These are phyloP conservation scores for Tineola bisselliella DNA, from an alignment of 2,888 invertebrate genomes.

Conservation along the genomic window DNA sequence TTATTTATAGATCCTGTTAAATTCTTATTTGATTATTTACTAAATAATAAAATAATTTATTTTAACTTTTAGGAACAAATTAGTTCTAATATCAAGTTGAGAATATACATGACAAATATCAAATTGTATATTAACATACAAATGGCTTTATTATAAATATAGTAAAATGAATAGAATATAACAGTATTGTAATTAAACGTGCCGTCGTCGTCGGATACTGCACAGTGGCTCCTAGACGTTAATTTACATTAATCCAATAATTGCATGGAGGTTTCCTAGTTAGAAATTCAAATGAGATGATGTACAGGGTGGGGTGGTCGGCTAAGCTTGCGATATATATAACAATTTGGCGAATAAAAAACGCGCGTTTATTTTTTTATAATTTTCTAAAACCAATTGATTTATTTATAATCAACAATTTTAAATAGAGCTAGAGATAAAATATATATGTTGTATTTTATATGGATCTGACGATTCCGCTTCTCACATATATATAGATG, in stretches of 20 bases:
- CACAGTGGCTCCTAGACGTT: conserved; percentile 74
- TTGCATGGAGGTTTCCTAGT: conserved; percentile 92
- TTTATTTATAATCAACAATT: too few species aligned
- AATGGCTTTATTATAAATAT: not conserved
- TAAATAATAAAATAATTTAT: too few species aligned
- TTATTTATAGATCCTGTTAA: too few species aligned
- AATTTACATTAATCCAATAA: conserved; percentile 94
- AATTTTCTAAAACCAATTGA: too few species aligned
- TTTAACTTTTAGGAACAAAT: too few species aligned
- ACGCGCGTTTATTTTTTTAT: not conserved
- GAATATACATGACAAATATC: not conserved
- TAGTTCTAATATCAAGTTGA: too few species aligned
- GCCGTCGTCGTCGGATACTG: conserved; percentile 40
- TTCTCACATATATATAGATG: too few species aligned
- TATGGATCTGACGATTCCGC: too few species aligned
- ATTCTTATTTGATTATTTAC: too few species aligned
- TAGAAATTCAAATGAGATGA: conserved; percentile 92
- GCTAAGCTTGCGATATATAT: not conserved
- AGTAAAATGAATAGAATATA: conserved; percentile 31
- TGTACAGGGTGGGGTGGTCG: conserved; percentile 67
- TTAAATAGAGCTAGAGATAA: too few species aligned
- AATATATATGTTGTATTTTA: too few species aligned
- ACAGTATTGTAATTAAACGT: conserved; percentile 25
- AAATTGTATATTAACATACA: not conserved
- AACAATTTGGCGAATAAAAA: not conserved